Conservation (phyloP, 2,113 vertebrate species). For the Pygoscelis antarcticus region DNA sequence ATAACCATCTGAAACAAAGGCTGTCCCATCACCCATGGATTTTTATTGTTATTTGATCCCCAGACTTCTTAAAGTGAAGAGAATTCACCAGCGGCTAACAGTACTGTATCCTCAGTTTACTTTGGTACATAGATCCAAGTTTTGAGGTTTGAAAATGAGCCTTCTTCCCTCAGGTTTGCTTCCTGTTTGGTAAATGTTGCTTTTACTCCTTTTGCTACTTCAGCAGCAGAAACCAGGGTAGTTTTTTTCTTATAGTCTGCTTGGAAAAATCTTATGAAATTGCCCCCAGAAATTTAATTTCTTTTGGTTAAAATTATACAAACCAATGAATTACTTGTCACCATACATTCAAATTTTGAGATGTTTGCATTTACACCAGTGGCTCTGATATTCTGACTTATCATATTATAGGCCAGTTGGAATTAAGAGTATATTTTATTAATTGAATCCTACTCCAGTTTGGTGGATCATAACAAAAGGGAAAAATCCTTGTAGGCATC, state of each 20-base stretch:
- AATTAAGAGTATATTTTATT: neutral
- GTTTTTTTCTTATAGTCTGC: neutral
- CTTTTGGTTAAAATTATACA: neutral
- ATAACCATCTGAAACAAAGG: neutral
- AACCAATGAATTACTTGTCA: neutral
- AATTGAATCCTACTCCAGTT: neutral
- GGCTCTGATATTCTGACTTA: neutral
- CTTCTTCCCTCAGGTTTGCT: neutral
- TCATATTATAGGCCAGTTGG: neutral
- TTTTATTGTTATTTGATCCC: neutral
- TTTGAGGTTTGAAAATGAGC: neutral
- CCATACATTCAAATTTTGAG: neutral
- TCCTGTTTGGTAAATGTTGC: neutral
- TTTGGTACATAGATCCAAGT: neutral
- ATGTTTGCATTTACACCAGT: neutral
- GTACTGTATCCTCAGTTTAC: neutral
- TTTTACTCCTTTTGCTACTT: neutral
- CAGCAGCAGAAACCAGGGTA: neutral
- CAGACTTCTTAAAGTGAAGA: neutral
- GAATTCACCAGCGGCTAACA: accelerated
- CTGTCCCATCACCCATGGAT: neutral
- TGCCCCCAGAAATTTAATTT: neutral
- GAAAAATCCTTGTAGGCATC: neutral
- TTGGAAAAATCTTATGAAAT: neutral
- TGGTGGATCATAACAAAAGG: neutral